Percentiles rank a stretch among this genome's conserved stretches.
These are phyloP conservation scores for Napeogenes sylphis DNA, from an alignment of 2,888 invertebrate genomes.

Conservation along the genomic window DNA sequence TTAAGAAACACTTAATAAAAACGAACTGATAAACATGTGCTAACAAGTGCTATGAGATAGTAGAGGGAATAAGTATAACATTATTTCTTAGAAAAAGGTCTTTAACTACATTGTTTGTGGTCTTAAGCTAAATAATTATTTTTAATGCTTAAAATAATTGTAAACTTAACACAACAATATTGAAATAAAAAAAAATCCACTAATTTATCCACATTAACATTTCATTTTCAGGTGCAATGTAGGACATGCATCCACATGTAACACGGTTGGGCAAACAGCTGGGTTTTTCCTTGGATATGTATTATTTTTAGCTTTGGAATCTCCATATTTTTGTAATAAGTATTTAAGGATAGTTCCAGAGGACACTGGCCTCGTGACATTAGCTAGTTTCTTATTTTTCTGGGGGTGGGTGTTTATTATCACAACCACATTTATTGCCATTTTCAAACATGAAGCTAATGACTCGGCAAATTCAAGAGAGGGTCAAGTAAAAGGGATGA, in stretches of 20 bases:
- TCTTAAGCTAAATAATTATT: too few relatives aligned
- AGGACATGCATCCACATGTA: slow-evolving; percentile 99
- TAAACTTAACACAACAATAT: too few relatives aligned
- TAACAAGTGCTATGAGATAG: too few relatives aligned
- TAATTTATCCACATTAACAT: not conserved
- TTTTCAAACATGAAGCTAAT: slow-evolving; percentile 90
- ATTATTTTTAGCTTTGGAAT: slow-evolving; percentile 96
- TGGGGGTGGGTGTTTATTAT: slow-evolving; percentile 96
- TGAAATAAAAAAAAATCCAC: too few relatives aligned
- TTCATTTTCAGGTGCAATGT: slow-evolving; percentile 87
- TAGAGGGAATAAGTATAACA: too few relatives aligned
- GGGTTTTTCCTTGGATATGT: slow-evolving; percentile 98
- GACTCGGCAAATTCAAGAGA: slow-evolving; percentile 48
- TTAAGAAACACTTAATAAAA: too few relatives aligned
- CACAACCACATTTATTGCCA: slow-evolving; percentile 91
- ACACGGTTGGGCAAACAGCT: slow-evolving; percentile 98
- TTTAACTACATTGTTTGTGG: too few relatives aligned
- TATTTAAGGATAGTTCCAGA: slow-evolving; percentile 87
- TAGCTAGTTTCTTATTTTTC: slow-evolving; percentile 92
- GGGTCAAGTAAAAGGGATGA: slow-evolving; percentile 56
- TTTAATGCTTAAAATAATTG: too few relatives aligned
- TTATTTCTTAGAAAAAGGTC: too few relatives aligned
- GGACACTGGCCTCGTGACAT: slow-evolving; percentile 83
- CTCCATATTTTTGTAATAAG: slow-evolving; percentile 95
- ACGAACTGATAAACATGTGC: too few relatives aligned